Conservation (phyloP, 2,888 invertebrate species). For the Apotomis capreana region DNA sequence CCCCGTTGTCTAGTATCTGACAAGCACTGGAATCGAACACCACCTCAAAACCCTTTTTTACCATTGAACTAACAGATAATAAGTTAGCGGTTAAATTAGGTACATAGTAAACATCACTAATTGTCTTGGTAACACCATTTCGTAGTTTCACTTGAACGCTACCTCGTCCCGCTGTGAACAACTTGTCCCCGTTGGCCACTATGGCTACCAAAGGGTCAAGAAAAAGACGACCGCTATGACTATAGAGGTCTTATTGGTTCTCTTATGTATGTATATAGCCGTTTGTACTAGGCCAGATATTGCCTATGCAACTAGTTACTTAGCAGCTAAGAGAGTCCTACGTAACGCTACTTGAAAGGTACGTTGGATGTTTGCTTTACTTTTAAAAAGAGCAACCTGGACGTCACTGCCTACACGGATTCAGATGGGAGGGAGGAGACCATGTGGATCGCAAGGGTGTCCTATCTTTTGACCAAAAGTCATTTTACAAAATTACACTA, state of each 20-base stretch:
- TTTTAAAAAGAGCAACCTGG: neutral
- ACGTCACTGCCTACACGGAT: neutral
- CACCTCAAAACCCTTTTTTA: neutral
- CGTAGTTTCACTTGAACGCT: neutral
- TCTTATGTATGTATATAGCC: slow-evolving; percentile 38
- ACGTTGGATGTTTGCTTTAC: neutral
- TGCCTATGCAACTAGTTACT: slow-evolving; percentile 31
- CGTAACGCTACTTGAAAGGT: neutral
- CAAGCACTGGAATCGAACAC: neutral
- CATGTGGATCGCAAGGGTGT: too few species aligned
- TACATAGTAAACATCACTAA: slow-evolving; percentile 27
- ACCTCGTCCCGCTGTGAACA: slow-evolving; percentile 23
- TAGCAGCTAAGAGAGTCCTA: neutral
- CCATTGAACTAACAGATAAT: neutral
- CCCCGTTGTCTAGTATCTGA: neutral
- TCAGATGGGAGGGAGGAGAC: neutral
- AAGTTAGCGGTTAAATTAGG: neutral
- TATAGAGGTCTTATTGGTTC: slow-evolving; percentile 22
- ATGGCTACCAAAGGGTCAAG: neutral
- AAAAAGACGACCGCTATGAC: neutral
- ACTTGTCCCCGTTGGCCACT: slow-evolving; percentile 21
- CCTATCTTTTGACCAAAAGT: too few species aligned
- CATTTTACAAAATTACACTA: too few species aligned
- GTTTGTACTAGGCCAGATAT: slow-evolving; percentile 41
- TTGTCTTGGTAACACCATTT: slow-evolving; percentile 15